Percentiles rank a stretch among this genome's conserved stretches.
Conservation (phyloP, 2,797 vertebrate genomes). For the Spea hammondii region DNA sequence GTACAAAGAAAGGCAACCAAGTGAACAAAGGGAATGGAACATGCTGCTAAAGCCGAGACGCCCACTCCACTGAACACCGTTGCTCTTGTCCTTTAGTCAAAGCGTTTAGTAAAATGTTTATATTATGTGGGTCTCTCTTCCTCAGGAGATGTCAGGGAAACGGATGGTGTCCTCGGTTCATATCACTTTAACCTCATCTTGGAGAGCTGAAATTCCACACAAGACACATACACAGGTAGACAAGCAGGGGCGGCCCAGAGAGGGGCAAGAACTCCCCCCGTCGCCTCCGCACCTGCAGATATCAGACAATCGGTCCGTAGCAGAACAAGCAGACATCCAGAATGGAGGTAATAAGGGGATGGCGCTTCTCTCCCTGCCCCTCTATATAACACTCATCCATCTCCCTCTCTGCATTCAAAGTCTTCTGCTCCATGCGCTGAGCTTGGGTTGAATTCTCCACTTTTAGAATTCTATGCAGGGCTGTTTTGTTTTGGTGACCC, state of each 20-base stretch:
- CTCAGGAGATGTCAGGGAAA: slow-evolving; percentile 62
- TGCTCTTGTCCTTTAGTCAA: background rate
- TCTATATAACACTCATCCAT: background rate
- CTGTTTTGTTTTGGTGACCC: no score
- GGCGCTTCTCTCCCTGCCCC: background rate
- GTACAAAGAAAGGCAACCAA: no score
- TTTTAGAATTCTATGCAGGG: no score
- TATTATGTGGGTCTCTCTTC: background rate
- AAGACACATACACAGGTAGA: background rate
- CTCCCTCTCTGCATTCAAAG: background rate
- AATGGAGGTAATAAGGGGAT: slow-evolving; percentile 60
- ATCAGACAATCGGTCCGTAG: background rate
- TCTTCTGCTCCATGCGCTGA: background rate
- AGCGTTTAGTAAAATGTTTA: no score
- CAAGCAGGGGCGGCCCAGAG: background rate
- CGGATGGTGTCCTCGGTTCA: slow-evolving; percentile 86
- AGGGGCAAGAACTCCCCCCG: background rate
- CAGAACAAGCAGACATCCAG: background rate
- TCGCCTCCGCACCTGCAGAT: background rate
- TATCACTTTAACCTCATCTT: slow-evolving; percentile 84
- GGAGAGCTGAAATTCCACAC: slow-evolving; percentile 40
- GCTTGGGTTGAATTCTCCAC: background rate
- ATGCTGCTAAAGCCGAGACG: no score
- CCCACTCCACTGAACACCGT: background rate
- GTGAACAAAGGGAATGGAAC: no score